Percentiles rank a stretch among this genome's conserved stretches.
Evolutionary conservation across 1,140 invertebrate genomes (phyloP).

Genomic region (Drosophila novamexicana): DNA sequence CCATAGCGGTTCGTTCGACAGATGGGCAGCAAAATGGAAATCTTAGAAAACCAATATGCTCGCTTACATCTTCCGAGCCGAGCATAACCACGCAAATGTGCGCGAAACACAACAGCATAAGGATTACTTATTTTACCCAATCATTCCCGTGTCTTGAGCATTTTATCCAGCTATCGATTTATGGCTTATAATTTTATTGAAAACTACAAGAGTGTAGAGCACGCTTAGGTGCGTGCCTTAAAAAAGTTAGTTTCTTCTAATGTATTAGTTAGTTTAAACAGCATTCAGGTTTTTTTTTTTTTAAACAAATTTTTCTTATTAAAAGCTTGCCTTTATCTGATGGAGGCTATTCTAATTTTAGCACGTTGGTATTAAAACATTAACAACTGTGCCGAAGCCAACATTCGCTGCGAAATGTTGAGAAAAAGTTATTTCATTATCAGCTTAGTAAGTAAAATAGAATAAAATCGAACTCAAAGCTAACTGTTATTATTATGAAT

Average conservation of each 20-base stretch:
- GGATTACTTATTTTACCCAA: neutral
- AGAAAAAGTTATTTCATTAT: neutral
- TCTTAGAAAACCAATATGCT: too few species aligned
- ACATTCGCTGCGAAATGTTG: neutral
- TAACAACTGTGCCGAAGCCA: too few species aligned
- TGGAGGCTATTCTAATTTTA: too few species aligned
- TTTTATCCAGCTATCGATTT: conserved; percentile 29
- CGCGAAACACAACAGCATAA: conserved; percentile 6
- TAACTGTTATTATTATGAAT: too few species aligned
- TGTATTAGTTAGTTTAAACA: neutral
- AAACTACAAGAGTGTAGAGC: neutral
- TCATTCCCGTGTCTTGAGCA: neutral
- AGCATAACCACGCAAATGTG: too few species aligned
- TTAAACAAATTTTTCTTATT: neutral
- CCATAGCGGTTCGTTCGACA: too few species aligned
- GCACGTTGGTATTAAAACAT: too few species aligned
- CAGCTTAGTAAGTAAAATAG: neutral
- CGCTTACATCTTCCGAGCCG: too few species aligned
- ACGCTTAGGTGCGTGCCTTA: conserved; percentile 1
- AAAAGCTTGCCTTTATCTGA: neutral
- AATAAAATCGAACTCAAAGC: too few species aligned
- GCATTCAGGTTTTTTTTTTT: too few species aligned
- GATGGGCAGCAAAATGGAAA: too few species aligned
- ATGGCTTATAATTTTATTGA: conserved; percentile 13
- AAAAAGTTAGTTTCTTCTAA: neutral